These are phyloP conservation scores for Bovichtus diacanthus DNA, from an alignment of 2,797 vertebrate species.

Conservation along the genomic window DNA sequence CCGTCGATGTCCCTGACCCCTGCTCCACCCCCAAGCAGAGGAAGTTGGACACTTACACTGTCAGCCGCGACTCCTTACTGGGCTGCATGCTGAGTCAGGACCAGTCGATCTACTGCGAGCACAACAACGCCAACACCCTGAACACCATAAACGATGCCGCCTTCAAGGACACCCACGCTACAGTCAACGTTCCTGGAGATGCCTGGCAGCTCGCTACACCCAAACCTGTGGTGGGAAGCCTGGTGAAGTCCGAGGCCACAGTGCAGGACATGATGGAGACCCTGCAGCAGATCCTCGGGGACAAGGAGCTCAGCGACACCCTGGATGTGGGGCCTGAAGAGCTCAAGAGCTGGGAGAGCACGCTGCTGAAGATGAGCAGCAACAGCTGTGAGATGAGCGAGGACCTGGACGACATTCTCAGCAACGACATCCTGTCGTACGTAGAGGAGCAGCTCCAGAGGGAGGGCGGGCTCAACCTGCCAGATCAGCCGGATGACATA, in stretches of 20 bases:
- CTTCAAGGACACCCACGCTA: conserved; percentile 80
- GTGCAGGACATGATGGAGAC: conserved; percentile 80
- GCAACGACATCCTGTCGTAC: conserved; percentile 72
- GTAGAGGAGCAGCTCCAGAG: conserved; percentile 80
- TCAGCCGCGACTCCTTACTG: conserved; percentile 74
- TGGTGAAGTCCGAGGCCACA: conserved; percentile 66
- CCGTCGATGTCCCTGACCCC: conserved; percentile 45
- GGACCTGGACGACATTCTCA: conserved; percentile 68
- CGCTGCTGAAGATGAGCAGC: conserved; percentile 76
- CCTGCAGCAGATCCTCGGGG: conserved; percentile 81
- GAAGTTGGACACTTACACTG: conserved; percentile 37
- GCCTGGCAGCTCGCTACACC: conserved; percentile 42
- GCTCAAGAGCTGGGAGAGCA: conserved; percentile 85
- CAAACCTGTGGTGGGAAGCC: neutral
- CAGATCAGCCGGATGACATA: conserved; percentile 33
- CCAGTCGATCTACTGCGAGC: conserved; percentile 71
- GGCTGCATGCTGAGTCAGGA: conserved; percentile 82
- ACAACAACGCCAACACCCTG: conserved; percentile 47
- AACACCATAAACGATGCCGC: conserved; percentile 69
- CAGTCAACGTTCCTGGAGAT: conserved; percentile 76
- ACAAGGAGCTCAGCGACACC: conserved; percentile 27
- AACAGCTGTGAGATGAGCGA: conserved; percentile 39
- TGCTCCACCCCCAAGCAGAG: conserved; percentile 69
- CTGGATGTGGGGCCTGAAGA: conserved; percentile 52
- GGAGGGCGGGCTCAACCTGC: conserved; percentile 55